Evolutionary conservation across 2,113 vertebrate species (phyloP), one percentile per base, ranked within the genome.

Genomic region (Ameiurus melas): DNA sequence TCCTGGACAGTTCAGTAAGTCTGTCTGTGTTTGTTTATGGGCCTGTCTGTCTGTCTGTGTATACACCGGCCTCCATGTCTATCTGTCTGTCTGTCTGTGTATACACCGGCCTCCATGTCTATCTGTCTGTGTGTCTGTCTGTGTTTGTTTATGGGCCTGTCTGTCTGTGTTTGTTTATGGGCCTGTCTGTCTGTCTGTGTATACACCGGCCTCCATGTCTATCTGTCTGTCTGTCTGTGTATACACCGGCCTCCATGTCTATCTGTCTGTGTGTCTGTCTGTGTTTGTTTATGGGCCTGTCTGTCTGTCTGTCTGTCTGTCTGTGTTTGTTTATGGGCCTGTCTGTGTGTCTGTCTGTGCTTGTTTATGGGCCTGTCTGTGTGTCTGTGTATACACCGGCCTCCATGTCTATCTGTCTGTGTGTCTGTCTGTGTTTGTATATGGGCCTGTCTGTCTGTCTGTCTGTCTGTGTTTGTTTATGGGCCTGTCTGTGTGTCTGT

Each of bases 1-100:
- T 97, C 70, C 96, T 98, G 93, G 97, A 99, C 94, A 98, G 96
- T 91, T 95, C 96, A 71, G 98, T 98, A 93, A 97, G 97, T 95
- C 33, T n/a, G n/a, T n/a, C n/a, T n/a, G n/a, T n/a, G n/a, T n/a
- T n/a, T n/a, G n/a, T n/a, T n/a, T n/a, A n/a, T n/a, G n/a, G n/a
- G n/a, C n/a, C 39, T 33, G 88, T 47, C 58, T 55, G 17, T 51
- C 27, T 70, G 16, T 14, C 43, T 68, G 14, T 30, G 27, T 78
- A 10, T n/a, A 1, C 51, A 4, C 39, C 20, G 53, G 73, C 4
- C 5, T 77, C 20, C 5, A 2, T 80, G n/a, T 57, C 5, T 80
- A 12, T n/a, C 1, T 79, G 25, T 53, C 13, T 79, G 12, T 30
- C 4, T 78, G 75, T 36, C 36, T 36, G 14, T 30, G 27, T 78